These are phyloP conservation scores for Cassiopea xamachana DNA, from an alignment of 30 jellyfish, hydroid and myxozoan species.

Conservation along the genomic window DNA sequence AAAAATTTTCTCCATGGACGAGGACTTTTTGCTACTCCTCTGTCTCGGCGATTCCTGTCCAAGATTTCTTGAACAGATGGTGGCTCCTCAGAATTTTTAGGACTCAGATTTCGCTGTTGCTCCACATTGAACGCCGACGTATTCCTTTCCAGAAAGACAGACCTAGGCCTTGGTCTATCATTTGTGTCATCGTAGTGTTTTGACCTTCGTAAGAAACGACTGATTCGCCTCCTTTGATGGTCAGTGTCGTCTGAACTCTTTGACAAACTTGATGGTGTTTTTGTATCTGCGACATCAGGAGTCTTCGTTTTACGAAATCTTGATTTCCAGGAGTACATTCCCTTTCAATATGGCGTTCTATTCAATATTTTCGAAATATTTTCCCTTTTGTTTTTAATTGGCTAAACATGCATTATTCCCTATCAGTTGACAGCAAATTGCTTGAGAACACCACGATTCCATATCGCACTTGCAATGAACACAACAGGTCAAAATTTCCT, in stretches of 20 bases:
- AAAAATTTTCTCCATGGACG: constrained; percentile 54
- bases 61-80: constrained; percentile 66
- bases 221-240: constrained; percentile 25
- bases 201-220: constrained; percentile 66
- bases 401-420: not conserved
- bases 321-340: constrained; percentile 72
- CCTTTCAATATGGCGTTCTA: not conserved
- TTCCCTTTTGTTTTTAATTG: not conserved
- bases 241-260: constrained; percentile 51
- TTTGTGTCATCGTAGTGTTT: constrained; percentile 35
- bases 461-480: not conserved
- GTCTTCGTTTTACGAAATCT: constrained; percentile 59
- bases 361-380: not conserved
- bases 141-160: constrained; percentile 38
- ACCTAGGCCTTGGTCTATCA: constrained; percentile 65
- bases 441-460: not conserved
- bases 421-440: not conserved
- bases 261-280: constrained; percentile 2
- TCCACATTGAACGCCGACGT: not conserved
- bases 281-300: constrained; percentile 59
- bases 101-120: not conserved
- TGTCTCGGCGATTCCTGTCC: constrained; percentile 63
- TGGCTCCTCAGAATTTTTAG: constrained; percentile 22
- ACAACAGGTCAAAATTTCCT: not conserved
- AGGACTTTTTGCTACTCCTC: constrained; percentile 59